Evolutionary conservation across 1,140 invertebrate species (phyloP).

Genomic region (Neuroterus valhalla): DNA sequence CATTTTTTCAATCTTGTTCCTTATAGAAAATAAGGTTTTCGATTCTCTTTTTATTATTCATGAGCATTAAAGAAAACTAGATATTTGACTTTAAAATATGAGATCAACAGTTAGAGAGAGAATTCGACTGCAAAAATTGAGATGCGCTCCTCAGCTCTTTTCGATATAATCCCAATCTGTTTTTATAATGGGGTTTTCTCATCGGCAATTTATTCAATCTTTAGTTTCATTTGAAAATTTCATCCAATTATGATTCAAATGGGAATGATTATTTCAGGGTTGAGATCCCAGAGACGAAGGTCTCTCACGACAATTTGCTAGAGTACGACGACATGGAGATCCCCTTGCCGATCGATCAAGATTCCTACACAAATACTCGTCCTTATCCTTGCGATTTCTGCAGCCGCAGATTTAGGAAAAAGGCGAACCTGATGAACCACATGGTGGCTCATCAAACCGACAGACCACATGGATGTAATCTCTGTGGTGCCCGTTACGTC

Average conservation of each 20-base stretch:
- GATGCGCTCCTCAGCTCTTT: no score
- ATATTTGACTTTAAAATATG: no score
- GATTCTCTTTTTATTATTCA: no score
- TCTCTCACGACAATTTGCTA: slow-evolving; percentile 74
- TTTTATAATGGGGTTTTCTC: no score
- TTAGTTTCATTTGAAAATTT: background rate
- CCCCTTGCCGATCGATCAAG: slow-evolving; percentile 86
- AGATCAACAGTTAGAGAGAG: no score
- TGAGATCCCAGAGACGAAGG: slow-evolving; percentile 78
- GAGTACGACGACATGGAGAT: slow-evolving; percentile 84
- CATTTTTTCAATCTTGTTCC: no score
- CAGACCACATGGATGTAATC: slow-evolving; percentile 84
- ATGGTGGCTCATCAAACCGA: slow-evolving; percentile 90
- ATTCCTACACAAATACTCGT: slow-evolving; percentile 86
- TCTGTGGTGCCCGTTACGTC: slow-evolving; percentile 86
- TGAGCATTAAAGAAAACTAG: no score
- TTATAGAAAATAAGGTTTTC: no score
- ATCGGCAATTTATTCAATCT: no score
- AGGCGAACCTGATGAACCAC: slow-evolving; percentile 87
- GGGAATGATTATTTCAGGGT: slow-evolving; percentile 68
- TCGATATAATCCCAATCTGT: no score
- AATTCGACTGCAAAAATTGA: no score
- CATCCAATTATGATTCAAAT: slow-evolving; percentile 1
- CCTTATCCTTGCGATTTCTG: slow-evolving; percentile 91
- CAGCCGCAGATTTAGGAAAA: slow-evolving; percentile 86